These are phyloP conservation scores for Helicoverpa zea DNA, from an alignment of 1,140 invertebrate species.

Conservation along the genomic window DNA sequence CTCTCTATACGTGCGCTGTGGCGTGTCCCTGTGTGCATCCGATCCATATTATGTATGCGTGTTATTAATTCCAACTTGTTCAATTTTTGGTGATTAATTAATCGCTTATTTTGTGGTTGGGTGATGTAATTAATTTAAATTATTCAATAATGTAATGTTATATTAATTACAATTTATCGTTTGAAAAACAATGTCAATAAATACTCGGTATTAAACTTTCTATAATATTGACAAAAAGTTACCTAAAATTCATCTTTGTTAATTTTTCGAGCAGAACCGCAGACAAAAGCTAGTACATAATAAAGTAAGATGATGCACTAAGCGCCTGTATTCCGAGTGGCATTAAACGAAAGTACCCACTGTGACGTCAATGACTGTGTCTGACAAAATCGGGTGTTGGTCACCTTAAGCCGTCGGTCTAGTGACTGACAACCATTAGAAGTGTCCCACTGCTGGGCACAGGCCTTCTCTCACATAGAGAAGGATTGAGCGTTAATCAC, in stretches of 20 bases:
- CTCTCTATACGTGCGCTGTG: neutral
- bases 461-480: too few relatives aligned
- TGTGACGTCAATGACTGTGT: constrained; percentile 17
- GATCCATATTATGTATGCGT: too few relatives aligned
- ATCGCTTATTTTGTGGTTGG: neutral
- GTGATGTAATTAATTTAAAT: too few relatives aligned
- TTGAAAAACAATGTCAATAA: neutral
- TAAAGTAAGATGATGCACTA: constrained; percentile 34
- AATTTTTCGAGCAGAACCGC: neutral
- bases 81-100: neutral
- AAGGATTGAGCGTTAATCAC: too few relatives aligned
- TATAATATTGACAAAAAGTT: neutral
- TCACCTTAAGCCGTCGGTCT: neutral
- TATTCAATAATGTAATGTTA: too few relatives aligned
- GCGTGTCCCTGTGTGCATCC: neutral
- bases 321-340: constrained; percentile 15
- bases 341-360: constrained; percentile 30
- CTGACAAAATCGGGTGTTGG: neutral
- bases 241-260: neutral
- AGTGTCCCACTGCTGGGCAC: too few relatives aligned
- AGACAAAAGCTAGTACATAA: constrained; percentile 9
- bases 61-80: neutral
- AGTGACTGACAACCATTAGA: neutral
- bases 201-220: neutral
- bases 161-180: too few relatives aligned